Conservation (phyloP, 2,113 vertebrate genomes). For the Hippoglossus stenolepis region DNA sequence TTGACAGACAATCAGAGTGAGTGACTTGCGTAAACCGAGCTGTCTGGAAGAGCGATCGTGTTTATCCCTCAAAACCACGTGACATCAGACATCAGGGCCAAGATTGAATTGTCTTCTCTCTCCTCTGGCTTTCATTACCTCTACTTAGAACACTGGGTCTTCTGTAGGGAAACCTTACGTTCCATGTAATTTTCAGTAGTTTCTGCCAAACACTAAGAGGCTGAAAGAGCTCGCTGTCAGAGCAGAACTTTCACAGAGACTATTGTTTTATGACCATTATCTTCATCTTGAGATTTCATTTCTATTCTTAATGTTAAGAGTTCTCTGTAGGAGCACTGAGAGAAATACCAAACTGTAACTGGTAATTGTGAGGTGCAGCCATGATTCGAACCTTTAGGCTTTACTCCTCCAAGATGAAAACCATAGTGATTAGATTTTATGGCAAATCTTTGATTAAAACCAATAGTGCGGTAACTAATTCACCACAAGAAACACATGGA, state of each 20-base stretch:
- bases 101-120: slow-evolving; percentile 61
- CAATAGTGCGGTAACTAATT: too few species aligned
- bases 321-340: too few species aligned
- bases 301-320: not conserved
- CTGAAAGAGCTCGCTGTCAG: slow-evolving; percentile 23
- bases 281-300: not conserved
- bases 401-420: too few species aligned
- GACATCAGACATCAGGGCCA: slow-evolving; percentile 51
- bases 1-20: slow-evolving; percentile 63
- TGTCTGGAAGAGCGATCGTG: slow-evolving; percentile 72
- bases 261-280: slow-evolving; percentile 17
- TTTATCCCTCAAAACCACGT: slow-evolving; percentile 66
- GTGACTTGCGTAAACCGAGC: slow-evolving; percentile 68
- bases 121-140: slow-evolving; percentile 75
- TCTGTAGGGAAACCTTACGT: slow-evolving; percentile 38
- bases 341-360: too few species aligned
- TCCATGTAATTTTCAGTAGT: slow-evolving; percentile 51
- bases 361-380: too few species aligned
- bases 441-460: too few species aligned
- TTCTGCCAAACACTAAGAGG: slow-evolving; percentile 51
- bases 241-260: slow-evolving; percentile 14
- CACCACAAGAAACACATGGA: too few species aligned
- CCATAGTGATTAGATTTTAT: too few species aligned
- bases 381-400: too few species aligned
- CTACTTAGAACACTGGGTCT: slow-evolving; percentile 22